Evolutionary conservation across 2,888 invertebrate genomes (phyloP).

Genomic region (Trichopoda pennipes): DNA sequence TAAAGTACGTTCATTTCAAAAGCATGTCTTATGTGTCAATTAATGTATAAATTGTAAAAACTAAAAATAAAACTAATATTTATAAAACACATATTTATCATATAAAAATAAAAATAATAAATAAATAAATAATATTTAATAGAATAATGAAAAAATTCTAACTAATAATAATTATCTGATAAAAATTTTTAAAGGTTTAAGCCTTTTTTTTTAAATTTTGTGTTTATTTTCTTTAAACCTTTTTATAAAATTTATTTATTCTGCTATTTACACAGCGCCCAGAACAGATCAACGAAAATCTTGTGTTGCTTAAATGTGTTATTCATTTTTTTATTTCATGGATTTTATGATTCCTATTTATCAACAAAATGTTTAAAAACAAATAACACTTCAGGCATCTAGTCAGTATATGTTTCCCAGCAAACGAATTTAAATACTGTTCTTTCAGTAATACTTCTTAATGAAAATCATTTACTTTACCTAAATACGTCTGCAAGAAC

Average conservation of each 20-base stretch:
- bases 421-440: no score
- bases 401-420: no score
- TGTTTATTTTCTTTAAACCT: not conserved
- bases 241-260: conserved; percentile 16
- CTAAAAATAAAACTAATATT: conserved; percentile 4
- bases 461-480: no score
- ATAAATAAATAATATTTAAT: conserved; percentile 39
- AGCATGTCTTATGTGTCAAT: conserved; percentile 67
- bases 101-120: conserved; percentile 15
- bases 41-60: conserved; percentile 68
- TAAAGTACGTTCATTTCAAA: not conserved
- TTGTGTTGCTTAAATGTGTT: not conserved
- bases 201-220: not conserved
- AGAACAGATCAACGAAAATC: no score
- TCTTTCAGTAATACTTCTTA: no score
- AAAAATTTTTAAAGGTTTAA: conserved; percentile 45
- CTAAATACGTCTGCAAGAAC: no score
- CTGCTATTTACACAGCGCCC: not conserved
- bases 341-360: no score
- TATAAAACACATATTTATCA: not conserved
- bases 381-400: no score
- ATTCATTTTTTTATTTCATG: not conserved
- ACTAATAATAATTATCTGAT: conserved; percentile 47
- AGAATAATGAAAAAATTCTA: conserved; percentile 52
- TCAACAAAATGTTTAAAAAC: no score